A percentile compares a stretch with the other conserved stretches of the same genome.
These are phyloP conservation scores for Drosophila prosaltans DNA, from an alignment of 1,140 invertebrate genomes.

Conservation along the genomic window DNA sequence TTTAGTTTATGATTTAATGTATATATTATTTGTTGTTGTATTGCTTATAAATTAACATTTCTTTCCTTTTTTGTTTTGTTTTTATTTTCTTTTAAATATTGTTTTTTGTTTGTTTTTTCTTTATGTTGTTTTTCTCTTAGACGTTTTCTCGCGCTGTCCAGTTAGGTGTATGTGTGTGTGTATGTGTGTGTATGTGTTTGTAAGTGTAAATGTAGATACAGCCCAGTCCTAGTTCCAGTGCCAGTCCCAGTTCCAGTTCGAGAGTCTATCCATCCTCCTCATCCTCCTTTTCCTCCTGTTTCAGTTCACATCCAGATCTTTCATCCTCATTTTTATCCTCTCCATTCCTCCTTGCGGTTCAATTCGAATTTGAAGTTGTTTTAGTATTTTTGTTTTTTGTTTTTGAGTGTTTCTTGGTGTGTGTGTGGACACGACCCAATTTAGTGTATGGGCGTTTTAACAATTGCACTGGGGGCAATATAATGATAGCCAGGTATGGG, in stretches of 20 bases:
- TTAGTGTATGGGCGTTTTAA: conserved; percentile 95
- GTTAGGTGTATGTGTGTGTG: background rate
- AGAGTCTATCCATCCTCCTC: background rate
- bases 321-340: conserved; percentile 6
- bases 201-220: conserved; percentile 4
- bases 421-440: conserved; percentile 78
- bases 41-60: conserved; percentile 71
- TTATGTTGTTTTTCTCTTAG: conserved; percentile 37
- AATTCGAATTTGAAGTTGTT: conserved; percentile 45
- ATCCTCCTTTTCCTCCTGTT: background rate
- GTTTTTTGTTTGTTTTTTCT: conserved; percentile 16
- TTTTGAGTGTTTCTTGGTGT: conserved; percentile 37
- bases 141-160: conserved; percentile 44
- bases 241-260: conserved; percentile 2
- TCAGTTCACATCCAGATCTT: conserved; percentile 14
- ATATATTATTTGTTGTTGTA: conserved; percentile 39
- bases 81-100: conserved; percentile 2
- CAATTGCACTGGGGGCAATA: conserved; percentile 95
- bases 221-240: conserved; percentile 18
- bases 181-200: conserved; percentile 14
- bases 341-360: conserved; percentile 23
- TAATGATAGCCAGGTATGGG: conserved; percentile 95
- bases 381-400: background rate
- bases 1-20: conserved; percentile 2
- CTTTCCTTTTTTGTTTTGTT: conserved; percentile 14